Conservation (phyloP, 2,113 vertebrate species). For the Fregata magnificens region DNA sequence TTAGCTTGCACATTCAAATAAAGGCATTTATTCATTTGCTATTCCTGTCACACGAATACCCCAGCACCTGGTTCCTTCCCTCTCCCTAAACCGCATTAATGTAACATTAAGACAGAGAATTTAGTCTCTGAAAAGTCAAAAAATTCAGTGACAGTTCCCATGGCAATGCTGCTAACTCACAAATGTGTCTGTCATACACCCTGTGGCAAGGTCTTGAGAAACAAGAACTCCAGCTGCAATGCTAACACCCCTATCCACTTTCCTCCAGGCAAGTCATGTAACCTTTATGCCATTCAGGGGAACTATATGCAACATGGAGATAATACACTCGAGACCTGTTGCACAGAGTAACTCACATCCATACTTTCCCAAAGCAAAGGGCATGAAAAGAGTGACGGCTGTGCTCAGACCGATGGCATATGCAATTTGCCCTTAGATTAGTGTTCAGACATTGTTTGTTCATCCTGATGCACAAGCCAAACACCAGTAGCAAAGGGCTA, state of each 20-base stretch:
- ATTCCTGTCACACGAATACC: slow-evolving; percentile 29
- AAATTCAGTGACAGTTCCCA: neutral
- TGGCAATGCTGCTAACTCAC: neutral
- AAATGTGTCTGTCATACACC: neutral
- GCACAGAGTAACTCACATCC: neutral
- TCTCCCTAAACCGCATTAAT: neutral
- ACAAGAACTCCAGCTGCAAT: slow-evolving; percentile 14
- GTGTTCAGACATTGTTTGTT: slow-evolving; percentile 14
- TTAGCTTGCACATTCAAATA: slow-evolving; percentile 61
- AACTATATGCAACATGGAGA: neutral
- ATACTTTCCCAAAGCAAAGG: neutral
- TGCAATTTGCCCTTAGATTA: neutral
- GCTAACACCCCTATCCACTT: neutral
- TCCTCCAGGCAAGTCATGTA: neutral
- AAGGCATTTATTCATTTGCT: slow-evolving; percentile 44
- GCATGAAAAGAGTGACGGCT: neutral
- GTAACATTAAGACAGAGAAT: neutral
- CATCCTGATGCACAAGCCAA: neutral
- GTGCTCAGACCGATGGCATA: neutral
- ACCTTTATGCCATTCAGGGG: neutral
- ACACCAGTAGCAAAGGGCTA: neutral
- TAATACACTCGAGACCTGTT: neutral
- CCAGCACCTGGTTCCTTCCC: neutral
- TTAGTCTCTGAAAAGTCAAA: neutral
- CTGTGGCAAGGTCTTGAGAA: slow-evolving; percentile 27